These are phyloP conservation scores for Chrysoperla carnea DNA, from an alignment of 1,140 invertebrate species.

Conservation along the genomic window DNA sequence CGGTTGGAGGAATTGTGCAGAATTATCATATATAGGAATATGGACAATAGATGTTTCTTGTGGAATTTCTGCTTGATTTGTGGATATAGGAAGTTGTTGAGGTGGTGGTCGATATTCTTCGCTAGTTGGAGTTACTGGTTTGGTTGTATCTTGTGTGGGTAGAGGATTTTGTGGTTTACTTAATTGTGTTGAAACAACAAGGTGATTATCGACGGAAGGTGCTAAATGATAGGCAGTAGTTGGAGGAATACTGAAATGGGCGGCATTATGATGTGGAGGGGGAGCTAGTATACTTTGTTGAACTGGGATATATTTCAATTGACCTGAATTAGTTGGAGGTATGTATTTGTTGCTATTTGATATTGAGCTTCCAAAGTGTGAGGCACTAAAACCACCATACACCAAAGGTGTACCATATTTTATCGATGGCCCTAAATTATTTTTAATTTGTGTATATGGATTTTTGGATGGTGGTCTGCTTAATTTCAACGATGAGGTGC, in stretches of 20 bases:
- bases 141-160: neutral
- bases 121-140: slow-evolving; percentile 11
- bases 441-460: too few species aligned
- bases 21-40: slow-evolving; percentile 7
- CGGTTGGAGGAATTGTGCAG: slow-evolving; percentile 20
- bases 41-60: neutral
- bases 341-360: too few species aligned
- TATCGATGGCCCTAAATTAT: too few species aligned
- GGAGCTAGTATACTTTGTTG: too few species aligned
- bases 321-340: too few species aligned
- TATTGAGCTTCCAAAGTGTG: too few species aligned
- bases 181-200: neutral
- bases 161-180: neutral
- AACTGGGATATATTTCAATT: too few species aligned
- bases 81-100: slow-evolving; percentile 1
- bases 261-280: neutral
- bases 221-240: neutral
- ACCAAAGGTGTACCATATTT: too few species aligned
- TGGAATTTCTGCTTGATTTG: neutral
- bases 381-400: too few species aligned
- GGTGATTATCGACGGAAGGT: neutral
- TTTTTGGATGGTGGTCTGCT: too few species aligned
- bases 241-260: neutral
- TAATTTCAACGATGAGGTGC: too few species aligned
- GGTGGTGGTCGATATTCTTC: slow-evolving; percentile 3